A percentile compares a stretch with the other conserved stretches of the same genome.
These are phyloP conservation scores for Sylvia atricapilla DNA, from an alignment of 2,113 vertebrate genomes.

Conservation along the genomic window DNA sequence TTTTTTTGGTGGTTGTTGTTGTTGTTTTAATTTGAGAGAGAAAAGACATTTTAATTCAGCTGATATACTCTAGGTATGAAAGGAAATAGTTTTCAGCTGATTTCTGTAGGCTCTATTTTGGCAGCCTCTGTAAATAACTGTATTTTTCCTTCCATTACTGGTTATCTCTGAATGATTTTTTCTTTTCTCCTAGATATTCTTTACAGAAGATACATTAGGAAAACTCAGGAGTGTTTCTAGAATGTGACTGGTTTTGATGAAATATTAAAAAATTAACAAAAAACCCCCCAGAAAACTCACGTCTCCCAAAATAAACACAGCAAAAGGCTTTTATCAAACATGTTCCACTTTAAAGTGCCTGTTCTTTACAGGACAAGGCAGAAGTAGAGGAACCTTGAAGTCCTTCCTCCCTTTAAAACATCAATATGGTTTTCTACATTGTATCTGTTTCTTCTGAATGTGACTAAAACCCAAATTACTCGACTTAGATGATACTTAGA, in stretches of 20 bases:
- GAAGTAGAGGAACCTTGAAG: neutral
- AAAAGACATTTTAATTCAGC: slow-evolving; percentile 35
- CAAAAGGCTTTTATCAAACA: neutral
- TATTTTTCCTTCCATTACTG: neutral
- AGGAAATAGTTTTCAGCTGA: slow-evolving; percentile 5
- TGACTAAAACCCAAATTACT: neutral
- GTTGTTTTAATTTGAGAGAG: slow-evolving; percentile 30
- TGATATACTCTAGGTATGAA: slow-evolving; percentile 5
- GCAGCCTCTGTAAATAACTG: neutral
- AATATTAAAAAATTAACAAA: neutral
- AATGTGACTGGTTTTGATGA: neutral
- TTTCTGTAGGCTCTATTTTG: neutral
- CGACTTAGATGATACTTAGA: neutral
- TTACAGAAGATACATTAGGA: neutral
- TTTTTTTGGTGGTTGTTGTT: neutral
- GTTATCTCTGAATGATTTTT: neutral
- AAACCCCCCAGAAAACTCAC: fast-evolving
- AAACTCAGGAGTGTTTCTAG: neutral
- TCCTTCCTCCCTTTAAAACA: neutral
- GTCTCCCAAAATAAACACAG: neutral
- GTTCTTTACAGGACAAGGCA: neutral
- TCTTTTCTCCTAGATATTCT: neutral
- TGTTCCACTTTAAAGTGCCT: neutral
- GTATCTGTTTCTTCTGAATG: neutral
- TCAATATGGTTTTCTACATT: neutral